Base-by-base conservation (phyloP, 2,113 vertebrate genomes). In the Mustelus asterias region DNA sequence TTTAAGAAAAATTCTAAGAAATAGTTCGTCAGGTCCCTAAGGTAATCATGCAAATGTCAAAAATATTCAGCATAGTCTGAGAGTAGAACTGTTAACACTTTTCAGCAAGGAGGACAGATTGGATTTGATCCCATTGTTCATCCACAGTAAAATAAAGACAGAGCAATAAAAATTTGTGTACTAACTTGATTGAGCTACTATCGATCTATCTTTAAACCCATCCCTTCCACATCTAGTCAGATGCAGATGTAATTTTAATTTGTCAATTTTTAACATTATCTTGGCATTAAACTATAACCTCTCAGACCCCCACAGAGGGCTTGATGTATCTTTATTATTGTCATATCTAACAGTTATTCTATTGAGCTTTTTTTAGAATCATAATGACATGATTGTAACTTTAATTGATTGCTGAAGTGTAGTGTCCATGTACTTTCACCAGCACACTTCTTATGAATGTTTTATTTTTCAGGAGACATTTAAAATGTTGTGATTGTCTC, bases 401-500 rank as follows among this genome's bases (percentile, higher is more conserved):
- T 37, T 92, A 60, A 92, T 92, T 63, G 58, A 1, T 16, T 60
- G 88, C 54, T 2, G 60, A 65, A 65, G 58, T 92, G 89, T 16
- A 92, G 60, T 65, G 89, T 65, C 60, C 89, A 20, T 65, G 89
- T 18, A 65, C 60, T 92, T 83, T 92, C 58, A 92, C 60, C 60
- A 63, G 33, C 60, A 37, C 33, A 22, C 58, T 37, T 63, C 58
- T 60, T 33, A 37, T 63, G 58, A 92, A 92, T 92, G n/a, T 92
- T 92, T 92, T 60, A n/a, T 63, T n/a, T 63, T 92, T 63, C 29
- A 92, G 33, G 58, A 92, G 58, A 37, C 33, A 92, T 65, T 92
- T 92, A 92, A 92, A 92, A 92, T 92, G 58, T 92, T 92, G 60
- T 92, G 89, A 65, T 92, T 65, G 58, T 92, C 89, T 92, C 89